Base-by-base conservation (phyloP, 2,797 vertebrate species). In the Thaleichthys pacificus region DNA sequence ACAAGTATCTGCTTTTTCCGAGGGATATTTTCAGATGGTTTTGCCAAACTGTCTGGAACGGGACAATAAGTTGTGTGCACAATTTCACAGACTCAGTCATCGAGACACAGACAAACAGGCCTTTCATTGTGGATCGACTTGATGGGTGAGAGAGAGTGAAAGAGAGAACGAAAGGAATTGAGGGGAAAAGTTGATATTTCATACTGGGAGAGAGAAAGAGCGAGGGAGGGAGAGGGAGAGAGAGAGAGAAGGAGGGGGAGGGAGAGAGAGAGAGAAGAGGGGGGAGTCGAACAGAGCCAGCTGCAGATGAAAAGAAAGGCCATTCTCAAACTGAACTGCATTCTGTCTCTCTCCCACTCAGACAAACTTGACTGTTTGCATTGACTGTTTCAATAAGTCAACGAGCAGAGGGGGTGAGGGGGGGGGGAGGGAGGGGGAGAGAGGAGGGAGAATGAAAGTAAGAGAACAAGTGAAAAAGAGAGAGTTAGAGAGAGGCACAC, bases 51-150 rank as follows among this genome's bases (percentile, higher is more conserved):
- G 82, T 68, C 75, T 84, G 80, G 82, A 79, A 76, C 77, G 82
- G 77, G 79, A 91, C 82, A 88, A 87, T 90, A 84, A 89, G 88
- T 84, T 89, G 76, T 83, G 86, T 71, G 86, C 82, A 88, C 89
- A 79, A 84, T 86, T 86, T 86, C 58, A 12, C 74, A 74, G 54
- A 91, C 88, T 89, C 89, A 87, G 87, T 89, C 72, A 76, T 78
- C 81, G 75, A 82, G 84, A 84, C 85, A 71, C 77, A 76, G 81
- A 88, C 88, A 89, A 85, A 86, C 83, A 86, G 85, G 70, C 77
- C 51, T 67, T 30, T 81, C 86, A 85, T 88, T 91, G 89, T 91
- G 74, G 77, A 51, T 61, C 69, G 71, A 74, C 42, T 77, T 74
- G 84, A 84, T 76, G 85, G 66, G 69, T 80, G 83, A 84, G 80